Evolutionary conservation across 2,113 vertebrate species (phyloP).

Genomic region (Rhineura floridana): DNA sequence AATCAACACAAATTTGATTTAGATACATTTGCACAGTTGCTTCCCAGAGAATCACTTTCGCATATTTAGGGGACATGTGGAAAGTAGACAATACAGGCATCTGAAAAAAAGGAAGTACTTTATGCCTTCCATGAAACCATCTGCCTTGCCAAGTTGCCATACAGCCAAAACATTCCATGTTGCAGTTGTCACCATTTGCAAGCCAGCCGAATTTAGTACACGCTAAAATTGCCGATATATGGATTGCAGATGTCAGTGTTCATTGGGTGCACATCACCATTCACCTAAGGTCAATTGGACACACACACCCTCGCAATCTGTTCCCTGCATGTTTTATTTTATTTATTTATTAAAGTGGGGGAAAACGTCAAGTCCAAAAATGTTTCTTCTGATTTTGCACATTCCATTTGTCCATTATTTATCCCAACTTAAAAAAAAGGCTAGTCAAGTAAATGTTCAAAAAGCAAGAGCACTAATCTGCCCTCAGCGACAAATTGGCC

Average conservation of each 20-base stretch:
- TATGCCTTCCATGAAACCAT: background rate
- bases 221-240: background rate
- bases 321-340: background rate
- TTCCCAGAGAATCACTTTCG: background rate
- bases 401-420: background rate
- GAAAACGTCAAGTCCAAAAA: background rate
- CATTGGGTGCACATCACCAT: background rate
- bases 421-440: background rate
- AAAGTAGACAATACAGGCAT: background rate
- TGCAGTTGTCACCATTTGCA: background rate
- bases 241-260: background rate
- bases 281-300: background rate
- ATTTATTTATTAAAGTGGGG: background rate
- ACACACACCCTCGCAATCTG: background rate
- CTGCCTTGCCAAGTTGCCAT: background rate
- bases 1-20: background rate
- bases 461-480: conserved; percentile 28
- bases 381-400: background rate
- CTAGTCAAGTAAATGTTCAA: background rate
- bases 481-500: background rate
- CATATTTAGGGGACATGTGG: background rate
- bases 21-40: background rate
- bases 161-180: background rate
- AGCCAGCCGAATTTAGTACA: background rate
- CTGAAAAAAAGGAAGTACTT: background rate